Evolutionary conservation across 1,140 invertebrate species (phyloP), one percentile per base, ranked within the genome.

Genomic region (Rhynchophorus ferrugineus): DNA sequence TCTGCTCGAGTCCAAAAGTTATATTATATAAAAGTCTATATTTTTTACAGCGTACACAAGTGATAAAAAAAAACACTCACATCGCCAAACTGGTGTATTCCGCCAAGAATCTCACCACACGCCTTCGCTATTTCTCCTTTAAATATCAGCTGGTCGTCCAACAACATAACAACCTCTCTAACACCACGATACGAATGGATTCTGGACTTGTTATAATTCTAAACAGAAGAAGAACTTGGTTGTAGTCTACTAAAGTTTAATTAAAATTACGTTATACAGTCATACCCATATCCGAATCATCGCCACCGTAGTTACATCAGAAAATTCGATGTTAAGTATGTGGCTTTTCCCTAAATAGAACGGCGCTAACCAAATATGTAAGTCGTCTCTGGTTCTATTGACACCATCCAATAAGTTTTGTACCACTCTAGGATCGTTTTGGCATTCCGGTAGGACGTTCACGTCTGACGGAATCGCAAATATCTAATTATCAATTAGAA

Each of bases 151-250:
- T 69, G 62, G 19, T 78, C 78, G 63, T 90, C 84, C 41, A 91
- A 64, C 45, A 72, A 76, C n/a, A 91, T 81, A 33, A 79, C 72
- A 2, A 89, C 70, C 61, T 87, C 73, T 62, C 78, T 80, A 8
- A 79, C 83, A 53, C 87, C 87, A 55, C 86, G 75, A 52, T 80
- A 81, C 1, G 85, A 87, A 72, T 90, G 84, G 54, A 89, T 89
- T 53, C 87, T 72, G 1, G 86, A 89, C 69, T 90, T 89, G 65
- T 91, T 91, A 62, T 91, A 91, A 68, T 91, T 91, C 87, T 89
- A 68, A 38, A 53, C 47, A 19, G 17, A 7, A 18, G 3, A 36
- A 47, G 24, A 29, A 29, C 11, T 29, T 6, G 11, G 24, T 29
- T 29, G 11, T 29, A 29, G 11, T 29, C 11, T 29, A 29, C 24